phyloP scores from a whole-genome alignment of 2,113 vertebrate species.

The Callaeas wilsoni region DNA sequence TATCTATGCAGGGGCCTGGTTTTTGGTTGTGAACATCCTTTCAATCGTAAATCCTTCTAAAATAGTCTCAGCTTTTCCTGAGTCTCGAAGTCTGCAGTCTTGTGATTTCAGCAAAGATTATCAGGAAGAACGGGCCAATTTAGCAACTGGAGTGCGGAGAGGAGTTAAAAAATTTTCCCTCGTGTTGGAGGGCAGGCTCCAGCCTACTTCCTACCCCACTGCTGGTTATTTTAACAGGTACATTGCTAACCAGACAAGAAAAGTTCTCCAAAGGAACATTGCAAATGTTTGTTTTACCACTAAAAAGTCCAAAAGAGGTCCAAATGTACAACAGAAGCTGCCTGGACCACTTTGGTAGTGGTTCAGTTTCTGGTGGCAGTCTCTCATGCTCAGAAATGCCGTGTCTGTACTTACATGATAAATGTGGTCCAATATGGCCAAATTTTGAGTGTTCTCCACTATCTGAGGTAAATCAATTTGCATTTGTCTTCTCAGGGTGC shows the following conservation, averaged over 20 bases:
- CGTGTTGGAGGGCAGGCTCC: neutral
- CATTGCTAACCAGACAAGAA: neutral
- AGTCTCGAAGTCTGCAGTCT: neutral
- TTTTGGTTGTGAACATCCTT: neutral
- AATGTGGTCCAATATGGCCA: neutral
- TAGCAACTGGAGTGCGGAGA: neutral
- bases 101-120: neutral
- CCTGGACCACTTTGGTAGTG: neutral
- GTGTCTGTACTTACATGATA: neutral
- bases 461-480: neutral
- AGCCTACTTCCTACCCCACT: too few relatives aligned
- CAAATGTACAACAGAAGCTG: neutral
- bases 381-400: neutral
- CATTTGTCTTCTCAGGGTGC: neutral
- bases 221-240: neutral
- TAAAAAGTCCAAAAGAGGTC: neutral
- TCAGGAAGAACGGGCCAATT: neutral
- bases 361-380: neutral
- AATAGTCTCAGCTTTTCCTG: neutral
- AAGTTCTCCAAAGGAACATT: neutral
- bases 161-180: neutral
- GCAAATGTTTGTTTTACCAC: neutral
- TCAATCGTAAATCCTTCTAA: neutral
- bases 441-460: neutral
- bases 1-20: rapidly evolving